Base-by-base conservation (phyloP, 2,113 vertebrate species). In the Acanthochromis polyacanthus region DNA sequence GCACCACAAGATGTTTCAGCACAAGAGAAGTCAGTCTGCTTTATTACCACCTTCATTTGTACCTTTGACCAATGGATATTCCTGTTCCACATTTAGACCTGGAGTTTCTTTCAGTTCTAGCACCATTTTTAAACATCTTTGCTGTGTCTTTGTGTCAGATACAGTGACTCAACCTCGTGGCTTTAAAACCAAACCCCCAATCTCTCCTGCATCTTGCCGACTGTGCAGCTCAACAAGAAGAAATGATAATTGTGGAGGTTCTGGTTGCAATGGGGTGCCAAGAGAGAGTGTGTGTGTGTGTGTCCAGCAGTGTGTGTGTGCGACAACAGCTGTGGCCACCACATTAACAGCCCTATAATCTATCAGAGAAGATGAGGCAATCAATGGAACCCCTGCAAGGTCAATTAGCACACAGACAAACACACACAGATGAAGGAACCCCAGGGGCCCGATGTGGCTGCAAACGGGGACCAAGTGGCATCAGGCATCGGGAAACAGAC, bases 301-400 rank as follows among this genome's bases (percentile, higher is more conserved):
- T 79, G 75, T 65, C 70, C 56, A 60, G 63, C 45, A 45, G 46
- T 20, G 12, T 52, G 51, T 65, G 74, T 71, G 77, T 64, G 25
- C 55, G 75, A 75, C 95, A 96, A 97, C 98, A 99, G 98, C 98
- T 99, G 98, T 95, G 97, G 94, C 88, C 95, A 95, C 96, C 96
- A 97, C 98, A 98, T 98, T 98, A 99, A 98, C 96, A 96, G 95
- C 96, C 97, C 97, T 97, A 98, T 98, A 98, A 99, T 99, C 97
- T 97, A 98, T 98, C 96, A 97, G 96, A 96, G 97, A 97, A 97
- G 96, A 99, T 97, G 97, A 97, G 95, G 95, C 92, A 93, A 93
- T 92, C 92, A 93, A 92, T 93, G 92, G 81, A 87, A 81, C 91
- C 88, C 96, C 96, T 89, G 94, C 96, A 97, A 98, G 97, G 97